Conservation (phyloP, 1,140 invertebrate species). For the Pomacea maculata region DNA sequence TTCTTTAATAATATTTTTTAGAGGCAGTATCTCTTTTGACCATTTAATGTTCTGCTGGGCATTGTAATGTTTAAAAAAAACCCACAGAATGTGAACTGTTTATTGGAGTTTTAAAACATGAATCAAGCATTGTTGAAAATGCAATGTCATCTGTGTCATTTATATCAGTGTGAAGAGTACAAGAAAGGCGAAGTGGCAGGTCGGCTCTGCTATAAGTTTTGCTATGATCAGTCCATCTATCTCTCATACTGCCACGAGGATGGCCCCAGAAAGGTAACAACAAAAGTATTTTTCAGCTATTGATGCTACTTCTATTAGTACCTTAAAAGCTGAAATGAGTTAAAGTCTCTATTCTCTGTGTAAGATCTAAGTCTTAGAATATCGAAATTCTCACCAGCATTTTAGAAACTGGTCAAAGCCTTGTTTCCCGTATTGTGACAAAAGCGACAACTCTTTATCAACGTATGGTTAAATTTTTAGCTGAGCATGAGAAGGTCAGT, state of each 20-base stretch:
- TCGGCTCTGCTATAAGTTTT: constrained; percentile 4
- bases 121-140: no score
- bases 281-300: no score
- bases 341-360: neutral
- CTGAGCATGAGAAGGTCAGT: neutral
- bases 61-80: no score
- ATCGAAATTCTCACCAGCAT: neutral
- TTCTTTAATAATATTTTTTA: no score
- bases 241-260: constrained; percentile 10
- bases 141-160: neutral
- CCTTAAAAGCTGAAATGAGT: neutral
- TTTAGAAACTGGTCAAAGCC: neutral
- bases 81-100: no score
- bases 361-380: neutral
- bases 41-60: no score
- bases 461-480: neutral
- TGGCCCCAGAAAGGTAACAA: constrained; percentile 2
- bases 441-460: neutral
- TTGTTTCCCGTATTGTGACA: neutral
- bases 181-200: constrained; percentile 7
- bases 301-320: neutral
- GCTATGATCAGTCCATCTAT: constrained; percentile 7
- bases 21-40: no score
- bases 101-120: no score
- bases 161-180: constrained; percentile 16